These are phyloP conservation scores for Sympetrum striolatum DNA, from an alignment of 2,888 invertebrate species.

Conservation along the genomic window DNA sequence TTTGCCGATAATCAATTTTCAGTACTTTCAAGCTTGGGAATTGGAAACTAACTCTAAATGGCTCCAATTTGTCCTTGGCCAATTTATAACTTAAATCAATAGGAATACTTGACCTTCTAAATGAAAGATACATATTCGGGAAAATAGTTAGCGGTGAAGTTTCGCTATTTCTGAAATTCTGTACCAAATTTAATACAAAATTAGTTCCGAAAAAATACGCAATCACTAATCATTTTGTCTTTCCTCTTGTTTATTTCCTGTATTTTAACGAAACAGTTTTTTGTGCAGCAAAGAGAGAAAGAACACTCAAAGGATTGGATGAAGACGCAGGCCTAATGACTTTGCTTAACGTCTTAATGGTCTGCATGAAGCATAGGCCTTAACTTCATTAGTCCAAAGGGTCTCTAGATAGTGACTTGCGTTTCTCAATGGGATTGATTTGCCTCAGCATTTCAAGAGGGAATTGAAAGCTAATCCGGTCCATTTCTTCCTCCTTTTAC, in stretches of 20 bases:
- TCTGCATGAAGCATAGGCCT: neutral
- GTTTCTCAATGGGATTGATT: neutral
- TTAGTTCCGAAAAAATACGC: too few relatives aligned
- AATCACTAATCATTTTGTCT: too few relatives aligned
- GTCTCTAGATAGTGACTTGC: neutral
- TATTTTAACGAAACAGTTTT: neutral
- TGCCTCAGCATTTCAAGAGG: neutral
- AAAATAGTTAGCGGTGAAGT: too few relatives aligned
- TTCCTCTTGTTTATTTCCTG: neutral
- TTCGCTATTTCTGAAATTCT: too few relatives aligned
- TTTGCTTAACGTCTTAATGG: neutral
- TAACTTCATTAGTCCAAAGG: neutral
- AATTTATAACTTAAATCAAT: too few relatives aligned
- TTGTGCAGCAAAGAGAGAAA: neutral
- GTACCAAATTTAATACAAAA: too few relatives aligned
- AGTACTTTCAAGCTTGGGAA: too few relatives aligned
- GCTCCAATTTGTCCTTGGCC: too few relatives aligned
- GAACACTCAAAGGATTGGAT: neutral
- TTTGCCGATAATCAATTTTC: too few relatives aligned
- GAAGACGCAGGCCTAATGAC: neutral
- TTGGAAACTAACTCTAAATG: too few relatives aligned
- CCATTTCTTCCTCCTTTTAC: neutral
- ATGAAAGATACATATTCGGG: too few relatives aligned
- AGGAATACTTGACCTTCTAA: too few relatives aligned
- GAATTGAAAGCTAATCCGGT: neutral